Base-by-base conservation (phyloP, 2,797 vertebrate species). In the Cryptoblepharus egeriae region DNA sequence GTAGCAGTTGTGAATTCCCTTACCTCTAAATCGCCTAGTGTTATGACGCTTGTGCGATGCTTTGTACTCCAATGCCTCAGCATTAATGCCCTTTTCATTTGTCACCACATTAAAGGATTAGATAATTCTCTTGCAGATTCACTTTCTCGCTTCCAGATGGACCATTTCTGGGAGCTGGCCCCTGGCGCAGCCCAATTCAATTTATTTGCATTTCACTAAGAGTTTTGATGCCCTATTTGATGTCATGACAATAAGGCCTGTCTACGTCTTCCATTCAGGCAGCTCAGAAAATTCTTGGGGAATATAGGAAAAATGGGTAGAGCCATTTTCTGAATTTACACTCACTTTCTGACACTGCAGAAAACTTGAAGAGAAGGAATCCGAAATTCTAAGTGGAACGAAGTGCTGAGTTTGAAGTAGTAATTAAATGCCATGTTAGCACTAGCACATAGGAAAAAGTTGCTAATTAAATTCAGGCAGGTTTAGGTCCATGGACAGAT, bases 381-480 rank as follows among this genome's bases (percentile, higher is more conserved):
- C 55, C 20, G 28, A n/a, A 73, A 35, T 35, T 67, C 85, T 88
- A 85, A 92, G 89, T 89, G 84, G 80, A 88, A 85, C 83, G 75
- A 93, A 82, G 92, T 85, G 39, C 75, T 0, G 1, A 88, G 89
- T 94, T 94, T 88, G 89, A 95, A 84, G 90, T 91, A 92, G 86
- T 94, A 95, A 96, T 96, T 95, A 96, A 93, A 93, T 95, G 95
- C 95, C 95, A 95, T 96, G 95, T 93, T 95, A 95, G 88, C 95
- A 92, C 91, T 93, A 94, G 92, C 95, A 95, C 94, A 83, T 89
- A 92, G 92, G 49, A 65, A 87, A 89, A 95, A 96, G 93, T 94
- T 94, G 96, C 94, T 96, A 96, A 97, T 97, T 95, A 97, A n/a
- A 96, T 96, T 93, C 95, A 95, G 89, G 89, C 95, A 92, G 90